phyloP scores from a whole-genome alignment of 2,797 vertebrate species.

The Sebastes vulpes region DNA sequence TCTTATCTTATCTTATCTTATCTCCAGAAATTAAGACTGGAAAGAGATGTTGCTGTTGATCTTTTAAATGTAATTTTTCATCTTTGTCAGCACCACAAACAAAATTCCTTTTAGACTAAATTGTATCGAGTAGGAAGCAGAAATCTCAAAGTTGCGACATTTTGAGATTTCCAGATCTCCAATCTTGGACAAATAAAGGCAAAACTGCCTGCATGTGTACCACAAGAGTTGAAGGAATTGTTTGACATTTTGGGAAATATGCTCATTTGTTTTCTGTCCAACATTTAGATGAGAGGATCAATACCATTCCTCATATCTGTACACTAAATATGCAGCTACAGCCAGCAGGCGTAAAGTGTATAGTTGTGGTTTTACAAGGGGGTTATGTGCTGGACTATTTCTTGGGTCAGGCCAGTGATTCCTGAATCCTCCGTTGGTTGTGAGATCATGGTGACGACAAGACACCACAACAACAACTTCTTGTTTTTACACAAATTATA shows the following conservation, averaged over 20 bases:
- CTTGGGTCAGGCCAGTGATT: no score
- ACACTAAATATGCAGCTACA: no score
- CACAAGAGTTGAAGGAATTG: background rate
- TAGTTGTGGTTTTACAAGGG: no score
- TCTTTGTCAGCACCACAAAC: background rate
- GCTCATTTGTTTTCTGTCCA: background rate
- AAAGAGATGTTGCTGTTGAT: background rate
- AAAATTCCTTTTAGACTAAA: background rate
- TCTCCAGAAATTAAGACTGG: background rate
- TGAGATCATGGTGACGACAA: background rate
- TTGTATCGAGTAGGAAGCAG: background rate
- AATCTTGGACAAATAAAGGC: background rate
- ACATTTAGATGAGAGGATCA: background rate
- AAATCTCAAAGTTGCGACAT: background rate
- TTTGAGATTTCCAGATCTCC: background rate
- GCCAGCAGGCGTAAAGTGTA: no score
- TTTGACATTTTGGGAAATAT: background rate
- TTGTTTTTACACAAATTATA: background rate
- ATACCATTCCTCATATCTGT: background rate
- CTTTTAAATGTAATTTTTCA: background rate
- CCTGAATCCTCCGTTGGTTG: no score
- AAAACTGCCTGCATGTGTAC: background rate
- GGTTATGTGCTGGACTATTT: no score
- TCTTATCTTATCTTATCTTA: no score
- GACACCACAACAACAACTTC: background rate